phyloP scores from a whole-genome alignment of 2,797 vertebrate genomes.

The Spinus pinus region DNA sequence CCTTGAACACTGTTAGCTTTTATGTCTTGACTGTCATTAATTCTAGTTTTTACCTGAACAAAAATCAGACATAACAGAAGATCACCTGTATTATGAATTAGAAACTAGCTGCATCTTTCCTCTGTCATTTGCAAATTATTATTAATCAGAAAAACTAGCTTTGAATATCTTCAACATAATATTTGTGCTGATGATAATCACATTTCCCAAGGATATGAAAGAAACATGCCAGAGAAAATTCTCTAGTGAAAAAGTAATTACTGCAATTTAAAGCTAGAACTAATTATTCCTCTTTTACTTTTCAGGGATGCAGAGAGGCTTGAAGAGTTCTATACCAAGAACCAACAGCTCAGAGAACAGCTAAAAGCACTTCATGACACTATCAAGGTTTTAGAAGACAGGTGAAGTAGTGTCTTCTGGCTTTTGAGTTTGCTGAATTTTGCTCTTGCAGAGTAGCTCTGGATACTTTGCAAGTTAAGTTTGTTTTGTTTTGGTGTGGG shows the following conservation, averaged over 20 bases:
- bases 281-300: neutral
- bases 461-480: neutral
- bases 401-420: conserved; percentile 75
- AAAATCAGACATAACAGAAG: neutral
- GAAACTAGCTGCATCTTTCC: neutral
- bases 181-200: neutral
- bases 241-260: neutral
- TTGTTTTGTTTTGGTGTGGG: neutral
- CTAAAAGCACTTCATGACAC: conserved; percentile 88
- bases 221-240: neutral
- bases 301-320: conserved; percentile 92
- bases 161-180: neutral
- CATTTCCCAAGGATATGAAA: neutral
- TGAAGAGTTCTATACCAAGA: conserved; percentile 90
- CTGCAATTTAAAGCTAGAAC: neutral
- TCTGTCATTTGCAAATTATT: neutral
- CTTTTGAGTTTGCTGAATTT: neutral
- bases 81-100: neutral
- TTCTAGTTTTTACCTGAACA: neutral
- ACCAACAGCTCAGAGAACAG: conserved; percentile 90
- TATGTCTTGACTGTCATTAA: neutral
- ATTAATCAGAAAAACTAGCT: neutral
- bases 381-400: conserved; percentile 87
- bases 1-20: neutral
- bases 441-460: neutral